Percentiles rank a stretch among this genome's conserved stretches.
Conservation (phyloP, 2,888 invertebrate genomes). For the Plagodis dolabraria region DNA sequence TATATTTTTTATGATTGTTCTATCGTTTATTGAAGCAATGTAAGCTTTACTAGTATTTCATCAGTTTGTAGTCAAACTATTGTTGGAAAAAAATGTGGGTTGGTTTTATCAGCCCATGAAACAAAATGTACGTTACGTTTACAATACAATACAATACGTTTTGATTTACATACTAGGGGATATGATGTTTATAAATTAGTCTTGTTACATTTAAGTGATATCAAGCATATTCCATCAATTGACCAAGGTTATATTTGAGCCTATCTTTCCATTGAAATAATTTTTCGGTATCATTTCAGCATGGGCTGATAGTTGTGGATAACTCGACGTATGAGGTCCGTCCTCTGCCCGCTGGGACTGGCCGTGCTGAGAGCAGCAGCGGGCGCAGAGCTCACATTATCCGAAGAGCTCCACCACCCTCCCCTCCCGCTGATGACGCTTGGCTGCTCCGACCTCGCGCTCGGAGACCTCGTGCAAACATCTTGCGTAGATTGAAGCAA, state of each 20-base stretch:
- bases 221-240: background rate
- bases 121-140: no score
- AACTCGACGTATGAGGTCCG: conserved; percentile 89
- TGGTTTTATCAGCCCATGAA: no score
- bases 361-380: conserved; percentile 66
- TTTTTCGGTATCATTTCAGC: conserved; percentile 66
- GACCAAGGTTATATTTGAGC: background rate
- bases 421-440: conserved; percentile 73
- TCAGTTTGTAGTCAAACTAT: no score
- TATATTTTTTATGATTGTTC: no score
- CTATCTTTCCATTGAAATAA: background rate
- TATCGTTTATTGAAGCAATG: no score
- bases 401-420: conserved; percentile 79
- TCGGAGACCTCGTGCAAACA: conserved; percentile 57
- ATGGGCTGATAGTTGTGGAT: conserved; percentile 87
- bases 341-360: conserved; percentile 80
- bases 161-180: no score
- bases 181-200: no score
- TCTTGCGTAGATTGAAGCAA: conserved; percentile 46
- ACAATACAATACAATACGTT: no score
- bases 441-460: conserved; percentile 59
- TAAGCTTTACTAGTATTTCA: no score
- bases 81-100: no score
- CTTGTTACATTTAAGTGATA: background rate
- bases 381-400: conserved; percentile 84